Evolutionary conservation across 35 echinoderm and acorn worm genomes (phyloP), one percentile per base, ranked within the genome.

Genomic region (Apostichopus parvimensis): DNA sequence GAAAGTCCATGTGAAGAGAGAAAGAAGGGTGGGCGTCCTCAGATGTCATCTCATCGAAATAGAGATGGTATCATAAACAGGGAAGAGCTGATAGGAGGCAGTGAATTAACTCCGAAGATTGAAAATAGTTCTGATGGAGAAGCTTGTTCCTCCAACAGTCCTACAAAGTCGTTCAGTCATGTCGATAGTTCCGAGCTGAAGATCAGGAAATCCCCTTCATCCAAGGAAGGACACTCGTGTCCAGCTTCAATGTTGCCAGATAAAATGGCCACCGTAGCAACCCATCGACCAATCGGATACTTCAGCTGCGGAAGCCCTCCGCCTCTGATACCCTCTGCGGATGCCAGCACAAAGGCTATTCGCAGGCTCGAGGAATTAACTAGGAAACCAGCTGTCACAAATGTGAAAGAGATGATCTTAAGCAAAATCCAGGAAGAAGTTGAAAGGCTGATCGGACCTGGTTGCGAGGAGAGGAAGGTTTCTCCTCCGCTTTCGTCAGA

Each of bases 351-450:
- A 6, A 88, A 88, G 68, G 86, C 86, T 15, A 88, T 88, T 64
- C 86, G 64, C 17, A 68, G 86, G 15, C 86, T 88, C 13, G 86
- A 88, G 86, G 86, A 88, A 88, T 54, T 88, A 34, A 88, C 86
- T 21, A 88, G 86, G 18, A 88, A 88, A 55, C 86, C 86, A 26
- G 57, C 86, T 28, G 86, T 88, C 57, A 88, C 86, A 26, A 88
- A 88, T 73, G 86, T 88, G 57, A 88, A 88, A 17, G 86, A 88
- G 56, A 88, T 88, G 86, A 88, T 88, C 72, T 73, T 88, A 34
- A 88, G n/a, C 64, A 88, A 88, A 73, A 88, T 88, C 25, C 86
- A 88, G 23, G 86, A 88, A 56, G 86, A 88, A 54, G 86, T 88
- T 12, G 86, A 88, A 54, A 88, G 86, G 17, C 64, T 88, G 13